phyloP scores from a whole-genome alignment of 2,888 invertebrate genomes.

The Drosophila monieri region DNA sequence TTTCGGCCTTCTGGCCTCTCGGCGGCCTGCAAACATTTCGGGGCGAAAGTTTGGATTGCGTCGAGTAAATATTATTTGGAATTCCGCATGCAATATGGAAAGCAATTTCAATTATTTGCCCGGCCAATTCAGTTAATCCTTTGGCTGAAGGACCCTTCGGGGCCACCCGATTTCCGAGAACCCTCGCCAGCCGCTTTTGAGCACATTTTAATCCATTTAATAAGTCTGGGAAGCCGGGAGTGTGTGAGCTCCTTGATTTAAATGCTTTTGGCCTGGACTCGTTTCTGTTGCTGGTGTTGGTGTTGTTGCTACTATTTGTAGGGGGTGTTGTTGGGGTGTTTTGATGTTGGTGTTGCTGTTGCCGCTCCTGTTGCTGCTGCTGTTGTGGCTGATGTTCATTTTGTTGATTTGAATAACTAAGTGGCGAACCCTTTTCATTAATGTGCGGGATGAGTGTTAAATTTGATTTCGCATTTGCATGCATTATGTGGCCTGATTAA shows the following conservation, averaged over 20 bases:
- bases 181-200: constrained; percentile 49
- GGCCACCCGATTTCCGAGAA: constrained; percentile 33
- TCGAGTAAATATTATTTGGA: constrained; percentile 45
- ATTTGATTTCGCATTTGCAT: constrained; percentile 60
- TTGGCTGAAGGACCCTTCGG: constrained; percentile 33
- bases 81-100: constrained; percentile 34
- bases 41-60: constrained; percentile 54
- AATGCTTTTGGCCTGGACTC: constrained; percentile 43
- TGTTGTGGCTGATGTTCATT: constrained; percentile 29
- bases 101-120: constrained; percentile 66
- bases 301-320: constrained; percentile 13
- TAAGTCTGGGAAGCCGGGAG: constrained; percentile 38
- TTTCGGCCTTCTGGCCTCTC: constrained; percentile 34
- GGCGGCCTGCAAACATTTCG: constrained; percentile 28
- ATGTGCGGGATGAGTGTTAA: constrained; percentile 28
- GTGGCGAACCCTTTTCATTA: constrained; percentile 29
- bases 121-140: constrained; percentile 51
- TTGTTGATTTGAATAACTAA: constrained; percentile 63
- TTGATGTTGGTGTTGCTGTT: constrained; percentile 4
- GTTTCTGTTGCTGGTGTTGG: not conserved
- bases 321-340: not conserved
- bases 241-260: constrained; percentile 55
- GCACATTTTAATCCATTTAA: constrained; percentile 64
- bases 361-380: constrained; percentile 8
- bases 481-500: constrained; percentile 55